Base-by-base conservation (phyloP, 2,888 invertebrate genomes). In the Acleris cristana region DNA sequence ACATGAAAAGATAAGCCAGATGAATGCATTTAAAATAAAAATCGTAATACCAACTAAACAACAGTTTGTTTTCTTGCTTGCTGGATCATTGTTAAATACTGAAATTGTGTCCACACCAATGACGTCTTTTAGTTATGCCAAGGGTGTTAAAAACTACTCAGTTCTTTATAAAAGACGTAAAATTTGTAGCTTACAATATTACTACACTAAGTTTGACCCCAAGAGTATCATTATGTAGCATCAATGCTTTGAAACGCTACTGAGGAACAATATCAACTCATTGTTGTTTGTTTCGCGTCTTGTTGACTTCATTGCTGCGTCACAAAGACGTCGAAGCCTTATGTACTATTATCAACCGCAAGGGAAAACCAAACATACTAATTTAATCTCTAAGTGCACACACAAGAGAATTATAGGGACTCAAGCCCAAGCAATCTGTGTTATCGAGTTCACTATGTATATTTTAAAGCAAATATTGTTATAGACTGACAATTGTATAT, bases 391-490 rank as follows among this genome's bases (percentile, higher is more conserved):
- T 49, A 40, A 58, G 53, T 58, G 53, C 30, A 48, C 52, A 57
- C 8, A 48, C 48, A 44, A 51, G 34, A 57, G 48, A 54, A 63
- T 64, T 44, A 51, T 16, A 19, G 48, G 23, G 52, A 18, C 40
- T 64, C 52, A 58, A 64, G 44, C 44, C 30, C 53, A 30, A 58
- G 53, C 53, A 54, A 63, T 58, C 48, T 74, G 77, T 76, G 68
- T 70, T 85, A 87, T 84, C 82, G 78, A 76, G 76, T 72, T 63
- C 56, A 57, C 64, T 56, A 18, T 53, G 44, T 63, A 55, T 62
- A 69, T 68, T 72, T 72, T 69, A 70, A 71, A 70, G 72, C 75
- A 74, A 69, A 70, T 71, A 71, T 70, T 70, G 55, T 63, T 55
- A 45, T 65, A 64, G 26, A 58, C 65, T 57, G 62, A 62, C 62